A percentile compares a stretch with the other conserved stretches of the same genome.
These are phyloP conservation scores for Meloidogyne floridensis DNA, from an alignment of 1,140 invertebrate genomes.

Conservation along the genomic window DNA sequence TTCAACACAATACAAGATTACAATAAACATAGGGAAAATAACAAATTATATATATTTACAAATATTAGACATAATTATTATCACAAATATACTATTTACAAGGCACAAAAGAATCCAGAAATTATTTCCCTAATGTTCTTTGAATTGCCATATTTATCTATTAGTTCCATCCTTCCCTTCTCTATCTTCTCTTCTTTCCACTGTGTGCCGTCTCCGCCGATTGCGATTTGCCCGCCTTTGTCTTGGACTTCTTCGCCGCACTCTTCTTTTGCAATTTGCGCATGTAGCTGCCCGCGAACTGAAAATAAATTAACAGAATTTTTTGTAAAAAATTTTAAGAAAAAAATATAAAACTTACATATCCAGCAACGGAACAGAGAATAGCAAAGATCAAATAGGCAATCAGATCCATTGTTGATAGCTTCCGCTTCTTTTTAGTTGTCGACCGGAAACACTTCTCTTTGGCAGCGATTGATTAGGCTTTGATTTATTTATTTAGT, in stretches of 20 bases:
- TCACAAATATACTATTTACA: too few relatives aligned
- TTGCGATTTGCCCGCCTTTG: neutral
- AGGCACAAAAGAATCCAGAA: too few relatives aligned
- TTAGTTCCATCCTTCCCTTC: neutral
- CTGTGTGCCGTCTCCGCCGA: neutral
- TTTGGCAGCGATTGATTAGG: too few relatives aligned
- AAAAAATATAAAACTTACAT: neutral
- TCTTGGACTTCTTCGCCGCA: neutral
- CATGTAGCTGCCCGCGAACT: neutral
- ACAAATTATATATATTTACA: too few relatives aligned
- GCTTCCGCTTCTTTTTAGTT: too few relatives aligned
- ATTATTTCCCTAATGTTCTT: too few relatives aligned
- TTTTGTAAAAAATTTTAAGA: neutral
- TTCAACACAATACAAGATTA: too few relatives aligned
- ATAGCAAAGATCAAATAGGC: constrained; percentile 1
- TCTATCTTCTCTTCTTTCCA: neutral
- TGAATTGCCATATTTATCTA: too few relatives aligned
- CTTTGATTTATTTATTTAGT: too few relatives aligned
- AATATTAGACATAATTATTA: too few relatives aligned
- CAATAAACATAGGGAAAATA: too few relatives aligned
- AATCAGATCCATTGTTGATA: neutral
- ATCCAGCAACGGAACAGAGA: neutral
- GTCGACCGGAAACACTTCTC: too few relatives aligned
- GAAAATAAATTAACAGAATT: neutral
- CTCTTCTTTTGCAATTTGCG: neutral